Evolutionary conservation across 1,140 invertebrate genomes (phyloP).

Genomic region (Drosophila fuyamai): DNA sequence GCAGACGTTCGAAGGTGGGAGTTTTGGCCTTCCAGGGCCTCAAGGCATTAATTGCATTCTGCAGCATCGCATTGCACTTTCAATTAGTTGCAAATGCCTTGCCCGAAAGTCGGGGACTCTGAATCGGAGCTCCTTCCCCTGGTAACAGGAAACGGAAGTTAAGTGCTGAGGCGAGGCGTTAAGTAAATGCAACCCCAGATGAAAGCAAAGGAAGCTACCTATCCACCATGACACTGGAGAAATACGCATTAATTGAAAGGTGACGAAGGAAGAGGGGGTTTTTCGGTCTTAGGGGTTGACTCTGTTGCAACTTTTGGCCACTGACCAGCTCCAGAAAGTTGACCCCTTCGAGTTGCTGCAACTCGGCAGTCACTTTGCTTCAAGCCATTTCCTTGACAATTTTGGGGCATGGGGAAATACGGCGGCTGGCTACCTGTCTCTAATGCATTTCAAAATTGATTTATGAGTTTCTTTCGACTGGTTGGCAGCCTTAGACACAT

Average conservation of each 20-base stretch:
- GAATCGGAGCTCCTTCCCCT: conserved; percentile 7
- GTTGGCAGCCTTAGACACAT: conserved; percentile 34
- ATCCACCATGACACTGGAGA: conserved; percentile 67
- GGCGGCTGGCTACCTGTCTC: conserved; percentile 35
- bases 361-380: conserved; percentile 60
- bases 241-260: conserved; percentile 81
- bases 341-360: conserved; percentile 31
- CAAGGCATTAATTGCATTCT: conserved; percentile 84
- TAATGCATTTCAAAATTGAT: conserved; percentile 82
- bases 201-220: conserved; percentile 67
- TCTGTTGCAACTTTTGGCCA: conserved; percentile 37
- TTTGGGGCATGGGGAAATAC: not conserved
- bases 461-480: conserved; percentile 78
- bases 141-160: conserved; percentile 82
- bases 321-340: conserved; percentile 30
- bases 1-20: not conserved
- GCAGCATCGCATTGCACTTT: conserved; percentile 83
- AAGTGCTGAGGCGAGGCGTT: conserved; percentile 83
- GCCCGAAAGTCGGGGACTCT: conserved; percentile 22
- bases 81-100: conserved; percentile 81
- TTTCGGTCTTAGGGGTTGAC: conserved; percentile 18
- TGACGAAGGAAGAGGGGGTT: conserved; percentile 27
- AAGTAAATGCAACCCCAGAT: conserved; percentile 78
- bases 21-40: conserved; percentile 19
- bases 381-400: conserved; percentile 42